Evolutionary conservation across 2,888 invertebrate genomes (phyloP), one percentile per base, ranked within the genome.

Genomic region (Alloscopus bannaensis): DNA sequence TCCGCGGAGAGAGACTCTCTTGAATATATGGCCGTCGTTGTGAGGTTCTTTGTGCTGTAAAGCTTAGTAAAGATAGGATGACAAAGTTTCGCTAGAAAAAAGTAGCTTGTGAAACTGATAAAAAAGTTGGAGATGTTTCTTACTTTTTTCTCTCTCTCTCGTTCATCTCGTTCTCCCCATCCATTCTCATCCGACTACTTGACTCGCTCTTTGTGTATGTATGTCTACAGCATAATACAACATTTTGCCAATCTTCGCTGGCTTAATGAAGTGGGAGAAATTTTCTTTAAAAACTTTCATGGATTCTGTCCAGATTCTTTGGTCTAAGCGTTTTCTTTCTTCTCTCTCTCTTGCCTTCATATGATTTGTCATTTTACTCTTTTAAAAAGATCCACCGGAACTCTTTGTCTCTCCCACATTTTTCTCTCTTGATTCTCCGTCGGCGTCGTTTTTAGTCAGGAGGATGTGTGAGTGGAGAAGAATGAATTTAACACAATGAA

Each of bases 221-320:
- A 50, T 50, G n/a, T 45, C 45, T 18, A 11, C 45, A 11, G 45
- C n/a, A 16, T 3, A 18, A 4, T 16, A 45, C 45, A 36, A 45
- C 45, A 16, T 18, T 64, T 52, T 64, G 50, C 62, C 72, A 72
- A 62, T 72, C 72, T 76, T 68, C 40, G 65, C 73, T 62, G 64
- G 55, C 77, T 68, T 77, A 77, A 77, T 77, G 77, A 77, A 77
- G 77, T 62, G 77, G 69, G 31, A 69, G 69, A 69, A 69, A 64
- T 52, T 57, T 76, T 50, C 16, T 26, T 26, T 18, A 55, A 57
- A 57, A 52, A 31, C 28, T 69, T 73, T 52, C 24, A 20, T 64
- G 69, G 55, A 70, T 69, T 69, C 60, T 50, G 62, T 76, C 62
- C 77, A 69, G 62, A 76, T 62, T 65, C 6, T n/a, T 6, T 29